Evolutionary conservation across 2,113 vertebrate genomes (phyloP), one percentile per base, ranked within the genome.

Genomic region (Sphaerodactylus townsendi): DNA sequence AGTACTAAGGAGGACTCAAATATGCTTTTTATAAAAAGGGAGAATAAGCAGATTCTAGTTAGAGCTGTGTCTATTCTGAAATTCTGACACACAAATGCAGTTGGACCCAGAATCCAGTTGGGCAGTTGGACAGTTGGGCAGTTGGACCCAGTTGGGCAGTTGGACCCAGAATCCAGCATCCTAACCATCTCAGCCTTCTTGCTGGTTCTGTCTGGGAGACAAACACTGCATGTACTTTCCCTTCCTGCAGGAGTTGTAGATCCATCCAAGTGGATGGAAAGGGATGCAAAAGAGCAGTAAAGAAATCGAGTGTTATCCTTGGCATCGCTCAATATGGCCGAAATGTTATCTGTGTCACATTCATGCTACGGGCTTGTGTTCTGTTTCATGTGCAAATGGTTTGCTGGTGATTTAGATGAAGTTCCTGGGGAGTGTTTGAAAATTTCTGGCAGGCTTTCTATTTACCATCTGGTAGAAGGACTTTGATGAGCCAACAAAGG

Each of bases 371-470:
- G 91, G 41, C 87, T 93, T 0, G 0, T 72, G 75, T 73, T 93
- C 83, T 91, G 83, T 90, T 95, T 94, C 90, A 93, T 93, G 92
- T 92, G 91, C 86, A 93, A 93, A 93, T 89, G 85, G 70, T 77
- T 85, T 90, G 19, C 81, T 93, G 88, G 86, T 76, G 81, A 81
- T 91, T 93, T 88, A 85, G 85, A 90, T 90, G 86, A 92, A 91
- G 84, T 91, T 94, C 92, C 92, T 92, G 93, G 79, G 83, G 83
- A 92, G 84, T 21, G 74, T 85, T 92, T 92, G 91, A 90, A 86
- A 90, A 95, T 93, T 94, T 91, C 87, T 95, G 92, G 92, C 91
- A 85, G 86, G 77, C 0, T 0, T 88, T 91, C 0, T 1, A 7
- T 83, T 86, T 92, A 41, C 92, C 94, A 93, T 95, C 92, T 93